phyloP scores from a whole-genome alignment of 2,888 invertebrate genomes.

The Noctua pronuba region DNA sequence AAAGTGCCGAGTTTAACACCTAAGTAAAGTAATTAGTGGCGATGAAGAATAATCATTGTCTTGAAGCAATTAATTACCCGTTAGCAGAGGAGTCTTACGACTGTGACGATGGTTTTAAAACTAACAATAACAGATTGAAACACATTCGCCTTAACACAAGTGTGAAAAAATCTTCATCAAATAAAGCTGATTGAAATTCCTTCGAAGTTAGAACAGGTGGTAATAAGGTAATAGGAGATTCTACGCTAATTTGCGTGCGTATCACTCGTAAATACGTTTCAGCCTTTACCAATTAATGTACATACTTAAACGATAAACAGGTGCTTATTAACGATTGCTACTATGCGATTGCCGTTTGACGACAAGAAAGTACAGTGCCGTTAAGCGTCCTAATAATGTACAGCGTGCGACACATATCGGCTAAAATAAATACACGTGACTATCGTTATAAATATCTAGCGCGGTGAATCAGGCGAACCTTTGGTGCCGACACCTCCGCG shows the following conservation, averaged over 20 bases:
- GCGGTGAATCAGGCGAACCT: constrained; percentile 51
- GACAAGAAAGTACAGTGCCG: constrained; percentile 81
- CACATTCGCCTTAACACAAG: background rate
- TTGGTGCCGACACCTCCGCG: constrained; percentile 21
- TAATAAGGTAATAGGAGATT: constrained; percentile 19
- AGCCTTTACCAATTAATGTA: constrained; percentile 34
- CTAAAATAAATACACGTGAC: constrained; percentile 65
- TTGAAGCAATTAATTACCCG: constrained; percentile 28
- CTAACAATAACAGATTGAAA: background rate
- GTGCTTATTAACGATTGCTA: constrained; percentile 23
- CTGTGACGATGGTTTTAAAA: background rate
- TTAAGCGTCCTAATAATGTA: constrained; percentile 76
- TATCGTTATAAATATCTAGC: constrained; percentile 53
- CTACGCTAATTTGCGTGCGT: constrained; percentile 36
- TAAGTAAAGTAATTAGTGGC: constrained; percentile 18
- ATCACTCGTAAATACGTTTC: constrained; percentile 34
- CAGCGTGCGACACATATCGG: constrained; percentile 58
- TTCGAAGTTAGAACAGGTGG: background rate
- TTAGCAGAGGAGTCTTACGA: background rate
- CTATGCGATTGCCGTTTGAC: constrained; percentile 59
- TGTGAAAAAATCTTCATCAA: background rate
- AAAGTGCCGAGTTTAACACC: constrained; percentile 40
- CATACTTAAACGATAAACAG: constrained; percentile 21
- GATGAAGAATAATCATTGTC: constrained; percentile 27
- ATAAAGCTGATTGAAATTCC: constrained; percentile 23